A percentile compares a stretch with the other conserved stretches of the same genome.
phyloP scores from a whole-genome alignment of 30 jellyfish, hydroid and myxozoan genomes.

The Clytia hemisphaerica region DNA sequence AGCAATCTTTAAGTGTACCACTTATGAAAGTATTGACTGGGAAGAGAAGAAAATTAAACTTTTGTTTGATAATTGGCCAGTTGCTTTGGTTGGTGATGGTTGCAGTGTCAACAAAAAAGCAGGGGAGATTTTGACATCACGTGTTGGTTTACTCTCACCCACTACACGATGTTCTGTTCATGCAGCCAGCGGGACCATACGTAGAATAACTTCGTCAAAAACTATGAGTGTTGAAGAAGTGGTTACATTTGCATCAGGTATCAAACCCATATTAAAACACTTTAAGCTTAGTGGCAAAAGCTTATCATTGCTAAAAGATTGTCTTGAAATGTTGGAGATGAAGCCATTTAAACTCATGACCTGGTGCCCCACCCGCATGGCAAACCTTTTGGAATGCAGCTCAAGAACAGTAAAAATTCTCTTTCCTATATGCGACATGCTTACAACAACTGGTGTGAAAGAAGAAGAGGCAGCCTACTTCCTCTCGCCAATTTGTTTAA shows the following conservation, averaged over 20 bases:
- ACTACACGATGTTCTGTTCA: background rate
- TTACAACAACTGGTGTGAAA: background rate
- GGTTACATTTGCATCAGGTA: too few species aligned
- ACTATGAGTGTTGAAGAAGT: too few species aligned
- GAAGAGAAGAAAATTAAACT: background rate
- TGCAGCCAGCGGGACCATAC: too few species aligned
- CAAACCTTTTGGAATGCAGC: background rate
- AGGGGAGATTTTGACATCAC: background rate
- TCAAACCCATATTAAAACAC: too few species aligned
- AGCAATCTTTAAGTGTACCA: background rate
- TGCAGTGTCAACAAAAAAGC: background rate
- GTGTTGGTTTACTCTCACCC: background rate
- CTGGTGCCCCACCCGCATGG: background rate
- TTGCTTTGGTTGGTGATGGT: constrained; percentile 1
- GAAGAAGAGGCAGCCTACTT: background rate
- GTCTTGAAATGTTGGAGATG: background rate
- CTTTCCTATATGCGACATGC: background rate
- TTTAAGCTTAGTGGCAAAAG: too few species aligned
- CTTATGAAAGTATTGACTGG: background rate
- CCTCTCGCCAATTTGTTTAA: background rate
- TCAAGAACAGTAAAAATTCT: background rate
- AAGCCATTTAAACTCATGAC: background rate
- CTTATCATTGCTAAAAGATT: background rate
- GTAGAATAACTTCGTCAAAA: too few species aligned
- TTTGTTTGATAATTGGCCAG: background rate